Evolutionary conservation across 2,797 vertebrate species (phyloP), one percentile per base, ranked within the genome.

Genomic region (Poeciliopsis gracilis): DNA sequence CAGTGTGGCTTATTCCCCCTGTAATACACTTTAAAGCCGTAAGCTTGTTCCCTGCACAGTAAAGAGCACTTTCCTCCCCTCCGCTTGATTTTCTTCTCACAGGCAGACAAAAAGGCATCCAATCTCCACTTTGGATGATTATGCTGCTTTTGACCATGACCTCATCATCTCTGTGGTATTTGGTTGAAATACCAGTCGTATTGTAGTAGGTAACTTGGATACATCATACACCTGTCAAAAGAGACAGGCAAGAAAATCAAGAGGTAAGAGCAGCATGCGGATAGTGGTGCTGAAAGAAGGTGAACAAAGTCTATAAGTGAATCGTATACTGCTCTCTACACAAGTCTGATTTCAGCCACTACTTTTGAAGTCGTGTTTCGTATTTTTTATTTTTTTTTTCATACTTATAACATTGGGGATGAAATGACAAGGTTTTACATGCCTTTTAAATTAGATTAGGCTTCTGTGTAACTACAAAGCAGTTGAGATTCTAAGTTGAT

Each of bases 71-170:
- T 70, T 28, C 30, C 77, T 77, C 86, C 76, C 86, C 87, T 84
- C 90, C 45, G 90, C 88, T 83, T 86, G 89, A 90, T 78, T 90
- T 85, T 90, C 81, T 89, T 81, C 84, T 84, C 86, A 92, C 90
- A 89, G 87, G 82, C 89, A 87, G 87, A 91, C 83, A 90, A 90
- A 93, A 90, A 92, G 79, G 90, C 85, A 91, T 84, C 88, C 92
- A 92, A 91, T 91, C 87, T 92, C 81, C 71, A 36, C 84, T 92
- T 87, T 89, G 87, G 88, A 90, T 90, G 92, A 94, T 94, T 93
- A 90, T 77, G 77, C 80, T 73, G 82, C 87, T 86, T 84, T 93
- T 92, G 90, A 92, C 87, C 84, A 84, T 82, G 89, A 93, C 90
- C 91, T 90, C 83, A 90, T 88, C 88, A 88, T 84, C 90, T 87